Conservation (phyloP, 2,888 invertebrate species). For the Plusia festucae region DNA sequence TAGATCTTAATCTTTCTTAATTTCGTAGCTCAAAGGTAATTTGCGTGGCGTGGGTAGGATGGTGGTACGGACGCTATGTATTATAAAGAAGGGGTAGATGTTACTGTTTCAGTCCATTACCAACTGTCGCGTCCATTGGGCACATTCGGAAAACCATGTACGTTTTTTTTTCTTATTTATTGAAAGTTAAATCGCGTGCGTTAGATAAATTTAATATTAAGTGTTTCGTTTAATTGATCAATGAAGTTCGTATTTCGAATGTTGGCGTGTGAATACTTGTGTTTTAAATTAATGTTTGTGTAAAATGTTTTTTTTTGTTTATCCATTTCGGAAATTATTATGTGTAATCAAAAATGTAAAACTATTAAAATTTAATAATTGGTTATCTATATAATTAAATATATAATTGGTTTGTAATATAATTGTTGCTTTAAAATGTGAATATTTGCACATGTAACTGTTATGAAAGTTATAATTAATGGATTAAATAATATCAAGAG, state of each 20-base stretch:
- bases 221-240: constrained; percentile 7
- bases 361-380: not conserved
- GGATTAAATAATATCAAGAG: too few species aligned
- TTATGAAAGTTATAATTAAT: too few species aligned
- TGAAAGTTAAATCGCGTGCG: not conserved
- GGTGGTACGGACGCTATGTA: constrained; percentile 59
- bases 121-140: constrained; percentile 67
- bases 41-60: constrained; percentile 64
- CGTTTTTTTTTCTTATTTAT: constrained; percentile 50
- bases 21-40: constrained; percentile 43
- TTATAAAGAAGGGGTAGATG: constrained; percentile 74
- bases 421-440: not conserved
- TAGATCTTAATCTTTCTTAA: constrained; percentile 15
- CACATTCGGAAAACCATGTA: constrained; percentile 67
- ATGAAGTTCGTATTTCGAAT: not conserved
- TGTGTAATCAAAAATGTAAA: too few species aligned
- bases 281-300: not conserved
- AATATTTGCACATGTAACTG: not conserved
- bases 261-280: constrained; percentile 6
- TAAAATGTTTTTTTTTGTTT: not conserved
- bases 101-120: constrained; percentile 69
- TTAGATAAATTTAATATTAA: constrained; percentile 12
- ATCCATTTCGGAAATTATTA: not conserved
- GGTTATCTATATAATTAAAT: too few species aligned
- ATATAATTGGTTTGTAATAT: too few species aligned